Conservation (phyloP, 2,888 invertebrate genomes). For the Drosophila sordidapex region DNA sequence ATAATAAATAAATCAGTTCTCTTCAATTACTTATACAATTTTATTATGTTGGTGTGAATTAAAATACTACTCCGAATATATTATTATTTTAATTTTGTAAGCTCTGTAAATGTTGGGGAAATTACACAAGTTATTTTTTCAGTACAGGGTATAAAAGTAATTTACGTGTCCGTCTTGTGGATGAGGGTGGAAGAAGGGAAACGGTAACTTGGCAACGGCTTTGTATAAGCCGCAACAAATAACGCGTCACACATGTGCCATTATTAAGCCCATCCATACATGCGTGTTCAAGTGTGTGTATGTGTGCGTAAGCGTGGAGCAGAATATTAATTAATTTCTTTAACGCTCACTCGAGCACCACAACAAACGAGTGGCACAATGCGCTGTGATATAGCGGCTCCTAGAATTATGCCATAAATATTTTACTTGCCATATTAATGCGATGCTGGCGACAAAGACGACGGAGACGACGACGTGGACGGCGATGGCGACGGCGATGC, state of each 20-base stretch:
- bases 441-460: conserved; percentile 42
- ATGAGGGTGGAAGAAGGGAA: conserved; percentile 10
- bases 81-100: background rate
- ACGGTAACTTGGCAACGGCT: conserved; percentile 26
- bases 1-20: background rate
- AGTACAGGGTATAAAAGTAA: conserved; percentile 1
- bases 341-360: conserved; percentile 64
- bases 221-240: conserved; percentile 44
- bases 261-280: conserved; percentile 63
- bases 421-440: conserved; percentile 79
- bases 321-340: conserved; percentile 81
- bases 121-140: background rate
- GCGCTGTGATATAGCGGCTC: conserved; percentile 62
- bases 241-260: conserved; percentile 68
- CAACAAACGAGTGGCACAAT: conserved; percentile 75
- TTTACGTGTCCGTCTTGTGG: conserved; percentile 10
- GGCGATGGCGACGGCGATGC: conserved; percentile 39
- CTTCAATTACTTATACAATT: background rate
- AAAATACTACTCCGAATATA: background rate
- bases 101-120: background rate
- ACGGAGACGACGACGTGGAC: conserved; percentile 9
- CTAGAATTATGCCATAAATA: conserved; percentile 81
- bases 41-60: background rate
- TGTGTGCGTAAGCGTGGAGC: conserved; percentile 32
- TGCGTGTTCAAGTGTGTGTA: conserved; percentile 13